phyloP scores from a whole-genome alignment of 2,888 invertebrate species.

The Sclerodermus sp. region DNA sequence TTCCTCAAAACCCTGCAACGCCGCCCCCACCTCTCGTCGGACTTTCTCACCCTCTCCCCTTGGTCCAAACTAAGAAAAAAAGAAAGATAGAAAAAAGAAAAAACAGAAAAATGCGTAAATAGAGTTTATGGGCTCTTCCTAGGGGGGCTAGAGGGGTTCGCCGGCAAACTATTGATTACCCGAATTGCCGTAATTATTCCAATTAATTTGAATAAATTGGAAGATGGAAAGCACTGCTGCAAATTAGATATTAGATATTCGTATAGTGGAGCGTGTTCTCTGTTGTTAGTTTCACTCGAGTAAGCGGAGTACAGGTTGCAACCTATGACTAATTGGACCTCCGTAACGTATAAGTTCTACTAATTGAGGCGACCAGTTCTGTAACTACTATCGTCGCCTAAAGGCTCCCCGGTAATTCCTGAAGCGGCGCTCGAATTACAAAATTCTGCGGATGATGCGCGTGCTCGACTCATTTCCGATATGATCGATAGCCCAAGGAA shows the following conservation, averaged over 20 bases:
- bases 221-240: neutral
- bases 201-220: neutral
- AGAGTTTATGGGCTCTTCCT: too few relatives aligned
- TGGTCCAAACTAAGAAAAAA: too few relatives aligned
- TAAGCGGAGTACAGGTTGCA: conserved; percentile 28
- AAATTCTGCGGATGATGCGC: neutral
- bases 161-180: too few relatives aligned
- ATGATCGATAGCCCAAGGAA: too few relatives aligned
- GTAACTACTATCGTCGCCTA: conserved; percentile 20
- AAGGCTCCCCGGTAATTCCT: conserved; percentile 10
- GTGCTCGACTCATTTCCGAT: too few relatives aligned
- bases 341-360: conserved; percentile 32
- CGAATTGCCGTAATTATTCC: neutral
- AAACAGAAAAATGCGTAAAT: too few relatives aligned
- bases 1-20: too few relatives aligned
- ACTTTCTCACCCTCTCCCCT: too few relatives aligned
- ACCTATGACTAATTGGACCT: conserved; percentile 34
- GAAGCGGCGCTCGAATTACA: conserved; percentile 25
- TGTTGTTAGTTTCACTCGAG: conserved; percentile 30
- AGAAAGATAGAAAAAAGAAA: too few relatives aligned
- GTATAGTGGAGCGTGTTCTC: neutral
- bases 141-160: too few relatives aligned
- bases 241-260: conserved; percentile 1
- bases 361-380: conserved; percentile 34
- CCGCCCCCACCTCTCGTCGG: too few relatives aligned